Evolutionary conservation across 2,797 vertebrate genomes (phyloP).

Genomic region (Coracias cyanogaster): DNA sequence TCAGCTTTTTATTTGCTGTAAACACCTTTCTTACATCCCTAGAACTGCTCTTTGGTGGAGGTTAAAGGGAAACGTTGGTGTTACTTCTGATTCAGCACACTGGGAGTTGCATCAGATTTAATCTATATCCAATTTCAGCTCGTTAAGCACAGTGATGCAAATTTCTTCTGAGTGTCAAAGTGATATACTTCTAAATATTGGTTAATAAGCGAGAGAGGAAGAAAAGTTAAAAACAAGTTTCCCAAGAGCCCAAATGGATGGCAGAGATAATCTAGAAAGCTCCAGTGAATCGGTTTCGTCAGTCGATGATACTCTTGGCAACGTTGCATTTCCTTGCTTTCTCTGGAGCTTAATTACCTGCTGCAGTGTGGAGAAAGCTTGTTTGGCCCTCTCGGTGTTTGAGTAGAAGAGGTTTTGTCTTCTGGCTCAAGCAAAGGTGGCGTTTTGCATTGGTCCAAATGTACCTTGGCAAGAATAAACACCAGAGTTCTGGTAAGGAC

Average conservation of each 20-base stretch:
- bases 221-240: not conserved
- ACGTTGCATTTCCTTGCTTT: not conserved
- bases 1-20: not conserved
- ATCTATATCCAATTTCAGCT: not conserved
- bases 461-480: not conserved
- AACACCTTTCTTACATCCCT: not conserved
- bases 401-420: not conserved
- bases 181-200: not conserved
- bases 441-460: not conserved
- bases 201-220: not conserved
- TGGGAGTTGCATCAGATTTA: not conserved
- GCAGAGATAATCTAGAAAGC: not conserved
- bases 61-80: not conserved
- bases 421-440: not conserved
- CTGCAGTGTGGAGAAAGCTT: not conserved
- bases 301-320: not conserved
- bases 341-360: not conserved
- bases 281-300: not conserved
- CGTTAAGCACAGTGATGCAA: not conserved
- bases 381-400: not conserved
- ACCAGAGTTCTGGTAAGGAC: accelerated
- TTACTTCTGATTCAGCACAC: not conserved
- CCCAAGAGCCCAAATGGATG: not conserved
- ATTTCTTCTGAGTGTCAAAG: not conserved
- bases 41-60: not conserved